phyloP scores from a whole-genome alignment of 2,797 vertebrate species.

The Psittacula derbiana region DNA sequence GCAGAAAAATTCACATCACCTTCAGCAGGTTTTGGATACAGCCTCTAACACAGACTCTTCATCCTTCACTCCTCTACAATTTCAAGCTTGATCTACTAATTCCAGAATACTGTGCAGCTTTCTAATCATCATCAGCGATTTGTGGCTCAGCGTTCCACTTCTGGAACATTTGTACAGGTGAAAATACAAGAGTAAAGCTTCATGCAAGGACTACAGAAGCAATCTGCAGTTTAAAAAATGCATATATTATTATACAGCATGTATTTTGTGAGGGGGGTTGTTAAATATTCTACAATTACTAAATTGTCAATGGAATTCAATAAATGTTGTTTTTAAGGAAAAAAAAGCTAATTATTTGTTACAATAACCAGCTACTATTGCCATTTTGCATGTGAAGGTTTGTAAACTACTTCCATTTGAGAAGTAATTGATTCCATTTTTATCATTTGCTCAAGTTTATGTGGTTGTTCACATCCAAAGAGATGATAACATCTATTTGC shows the following conservation, averaged over 20 bases:
- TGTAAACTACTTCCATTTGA: constrained; percentile 81
- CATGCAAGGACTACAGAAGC: background rate
- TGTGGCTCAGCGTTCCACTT: background rate
- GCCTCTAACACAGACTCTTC: background rate
- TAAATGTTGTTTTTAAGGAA: constrained; percentile 68
- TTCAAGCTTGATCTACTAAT: background rate
- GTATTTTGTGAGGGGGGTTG: constrained; percentile 19
- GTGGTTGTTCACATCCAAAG: constrained; percentile 77
- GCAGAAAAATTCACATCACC: background rate
- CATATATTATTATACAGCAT: background rate
- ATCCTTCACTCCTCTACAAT: background rate
- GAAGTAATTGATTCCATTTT: constrained; percentile 83
- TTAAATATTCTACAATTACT: constrained; percentile 67
- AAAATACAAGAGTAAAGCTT: background rate
- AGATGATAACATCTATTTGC: constrained; percentile 85
- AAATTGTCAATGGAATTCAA: constrained; percentile 76
- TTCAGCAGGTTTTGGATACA: background rate
- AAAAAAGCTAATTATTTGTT: constrained; percentile 79
- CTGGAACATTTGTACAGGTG: background rate
- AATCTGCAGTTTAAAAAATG: constrained; percentile 22
- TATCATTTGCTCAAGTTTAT: constrained; percentile 83
- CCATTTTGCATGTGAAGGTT: constrained; percentile 76
- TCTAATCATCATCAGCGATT: background rate
- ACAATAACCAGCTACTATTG: constrained; percentile 75
- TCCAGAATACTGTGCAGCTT: background rate